These are phyloP conservation scores for Pelecanus crispus DNA, from an alignment of 2,113 vertebrate genomes.

Conservation along the genomic window DNA sequence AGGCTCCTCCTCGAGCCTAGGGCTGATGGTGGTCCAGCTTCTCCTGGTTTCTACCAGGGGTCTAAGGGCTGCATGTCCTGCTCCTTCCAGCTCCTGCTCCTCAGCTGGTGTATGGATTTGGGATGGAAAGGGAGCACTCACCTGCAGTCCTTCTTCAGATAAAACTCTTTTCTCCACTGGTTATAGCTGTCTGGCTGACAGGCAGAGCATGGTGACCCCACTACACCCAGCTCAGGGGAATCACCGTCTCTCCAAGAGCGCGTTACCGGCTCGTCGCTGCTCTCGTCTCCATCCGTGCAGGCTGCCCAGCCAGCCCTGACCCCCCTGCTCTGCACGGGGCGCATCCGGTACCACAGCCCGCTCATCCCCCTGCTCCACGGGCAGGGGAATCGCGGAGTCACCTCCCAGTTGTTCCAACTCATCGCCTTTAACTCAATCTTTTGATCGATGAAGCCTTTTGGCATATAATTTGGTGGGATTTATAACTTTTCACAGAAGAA, in stretches of 20 bases:
- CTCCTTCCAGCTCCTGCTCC: neutral
- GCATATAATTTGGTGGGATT: neutral
- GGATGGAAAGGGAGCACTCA: neutral
- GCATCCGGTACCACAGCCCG: fast-evolving
- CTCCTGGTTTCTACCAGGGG: neutral
- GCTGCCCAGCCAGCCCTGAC: neutral
- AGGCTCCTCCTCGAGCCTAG: neutral
- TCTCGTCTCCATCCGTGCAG: neutral
- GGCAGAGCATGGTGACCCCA: neutral
- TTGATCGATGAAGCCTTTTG: neutral
- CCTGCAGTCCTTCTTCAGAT: neutral
- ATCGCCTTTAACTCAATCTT: neutral
- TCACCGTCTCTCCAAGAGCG: neutral
- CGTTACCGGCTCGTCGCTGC: fast-evolving
- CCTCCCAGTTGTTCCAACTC: neutral
- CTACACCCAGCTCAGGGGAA: neutral
- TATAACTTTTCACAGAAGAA: neutral
- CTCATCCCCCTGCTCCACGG: fast-evolving
- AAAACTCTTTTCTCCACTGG: neutral
- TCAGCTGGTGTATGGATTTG: fast-evolving
- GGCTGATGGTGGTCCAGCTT: neutral
- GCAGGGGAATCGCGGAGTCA: neutral
- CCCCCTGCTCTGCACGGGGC: neutral
- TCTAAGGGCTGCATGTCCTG: neutral
- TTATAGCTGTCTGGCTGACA: neutral